phyloP scores from a whole-genome alignment of 2,797 vertebrate genomes.

The Dendrocincla tyrannina region DNA sequence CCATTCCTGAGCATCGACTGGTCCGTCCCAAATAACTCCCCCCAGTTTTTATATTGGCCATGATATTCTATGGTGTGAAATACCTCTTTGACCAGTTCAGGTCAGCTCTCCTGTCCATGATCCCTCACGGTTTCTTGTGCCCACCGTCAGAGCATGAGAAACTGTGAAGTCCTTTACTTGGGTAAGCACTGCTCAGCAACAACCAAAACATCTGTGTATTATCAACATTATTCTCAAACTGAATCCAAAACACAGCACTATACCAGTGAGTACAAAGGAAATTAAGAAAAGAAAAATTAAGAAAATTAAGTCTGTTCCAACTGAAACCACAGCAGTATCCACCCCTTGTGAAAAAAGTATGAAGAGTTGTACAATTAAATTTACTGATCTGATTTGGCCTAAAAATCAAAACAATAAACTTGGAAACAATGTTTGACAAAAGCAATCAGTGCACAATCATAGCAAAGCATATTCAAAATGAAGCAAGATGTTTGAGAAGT shows the following conservation, averaged over 20 bases:
- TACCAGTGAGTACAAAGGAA: not conserved
- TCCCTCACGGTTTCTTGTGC: not conserved
- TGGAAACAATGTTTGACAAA: not conserved
- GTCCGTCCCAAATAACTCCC: not conserved
- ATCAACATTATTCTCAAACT: not conserved
- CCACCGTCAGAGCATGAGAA: not conserved
- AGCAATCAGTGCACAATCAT: not conserved
- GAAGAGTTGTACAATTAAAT: not conserved
- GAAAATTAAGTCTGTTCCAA: not conserved
- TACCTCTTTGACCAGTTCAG: not conserved
- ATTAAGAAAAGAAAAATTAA: not conserved
- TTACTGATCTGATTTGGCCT: not conserved
- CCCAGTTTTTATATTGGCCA: not conserved
- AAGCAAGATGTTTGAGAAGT: not conserved
- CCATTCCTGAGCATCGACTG: fast-evolving
- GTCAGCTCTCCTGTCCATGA: not conserved
- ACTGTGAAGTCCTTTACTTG: not conserved
- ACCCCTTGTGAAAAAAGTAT: not conserved
- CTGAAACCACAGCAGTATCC: not conserved
- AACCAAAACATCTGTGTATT: not conserved
- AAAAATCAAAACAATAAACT: not conserved
- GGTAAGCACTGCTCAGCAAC: not conserved
- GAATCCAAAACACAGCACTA: not conserved
- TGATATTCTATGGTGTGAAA: not conserved
- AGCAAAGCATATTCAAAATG: not conserved